Conservation (phyloP, 2,797 vertebrate species). For the Pelochelys cantorii region DNA sequence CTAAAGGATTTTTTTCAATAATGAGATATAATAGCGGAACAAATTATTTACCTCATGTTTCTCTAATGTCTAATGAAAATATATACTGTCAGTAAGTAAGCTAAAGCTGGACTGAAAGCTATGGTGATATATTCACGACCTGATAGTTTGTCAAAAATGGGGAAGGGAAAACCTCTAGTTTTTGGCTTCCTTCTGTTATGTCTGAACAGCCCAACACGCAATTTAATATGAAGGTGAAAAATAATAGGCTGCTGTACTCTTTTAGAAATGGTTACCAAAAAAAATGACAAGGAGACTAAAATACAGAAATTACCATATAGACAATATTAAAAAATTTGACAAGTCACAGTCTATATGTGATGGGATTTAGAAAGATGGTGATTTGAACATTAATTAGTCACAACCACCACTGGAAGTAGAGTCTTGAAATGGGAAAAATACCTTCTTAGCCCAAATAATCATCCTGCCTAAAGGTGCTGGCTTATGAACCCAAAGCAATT, state of each 20-base stretch:
- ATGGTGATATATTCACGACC: not conserved
- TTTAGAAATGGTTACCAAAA: not conserved
- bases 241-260: not conserved
- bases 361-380: fast-evolving
- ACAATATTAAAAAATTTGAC: not conserved
- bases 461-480: not conserved
- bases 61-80: not conserved
- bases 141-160: not conserved
- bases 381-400: not conserved
- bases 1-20: not conserved
- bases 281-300: not conserved
- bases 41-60: not conserved
- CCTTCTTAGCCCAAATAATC: not conserved
- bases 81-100: not conserved
- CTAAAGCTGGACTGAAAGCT: not conserved
- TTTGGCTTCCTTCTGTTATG: not conserved
- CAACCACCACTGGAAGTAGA: not conserved
- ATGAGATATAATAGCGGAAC: fast-evolving
- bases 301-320: not conserved
- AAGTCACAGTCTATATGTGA: not conserved
- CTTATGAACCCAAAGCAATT: not conserved
- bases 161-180: not conserved
- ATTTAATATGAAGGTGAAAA: not conserved
- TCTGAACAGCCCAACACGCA: fast-evolving
- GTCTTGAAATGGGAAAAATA: not conserved